A percentile compares a stretch with the other conserved stretches of the same genome.
Conservation (phyloP, 2,113 vertebrate species). For the Chunga burmeisteri region DNA sequence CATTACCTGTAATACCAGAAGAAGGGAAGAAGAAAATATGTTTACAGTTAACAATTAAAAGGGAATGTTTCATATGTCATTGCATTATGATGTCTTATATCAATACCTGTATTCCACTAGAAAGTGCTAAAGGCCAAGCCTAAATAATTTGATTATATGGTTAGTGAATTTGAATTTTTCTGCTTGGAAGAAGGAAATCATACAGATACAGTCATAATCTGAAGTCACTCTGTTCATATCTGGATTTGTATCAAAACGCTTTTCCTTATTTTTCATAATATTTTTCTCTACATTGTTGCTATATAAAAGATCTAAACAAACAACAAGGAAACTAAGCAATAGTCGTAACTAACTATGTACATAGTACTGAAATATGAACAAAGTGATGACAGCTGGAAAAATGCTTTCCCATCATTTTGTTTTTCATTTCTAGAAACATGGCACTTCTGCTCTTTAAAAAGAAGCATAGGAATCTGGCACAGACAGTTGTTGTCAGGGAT, state of each 20-base stretch:
- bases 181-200: not conserved
- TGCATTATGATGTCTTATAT: not conserved
- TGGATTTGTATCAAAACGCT: not conserved
- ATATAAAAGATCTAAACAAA: conserved; percentile 38
- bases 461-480: not conserved
- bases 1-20: not conserved
- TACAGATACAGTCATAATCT: not conserved
- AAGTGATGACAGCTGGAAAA: conserved; percentile 48
- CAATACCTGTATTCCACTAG: not conserved
- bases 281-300: conserved; percentile 15
- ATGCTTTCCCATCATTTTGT: not conserved
- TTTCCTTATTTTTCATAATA: not conserved
- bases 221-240: not conserved
- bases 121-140: not conserved
- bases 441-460: conserved; percentile 3
- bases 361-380: not conserved
- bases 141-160: not conserved
- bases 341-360: conserved; percentile 17
- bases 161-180: not conserved
- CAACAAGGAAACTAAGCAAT: conserved; percentile 28
- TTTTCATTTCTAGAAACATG: conserved; percentile 15
- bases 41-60: not conserved
- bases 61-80: not conserved
- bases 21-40: not conserved
- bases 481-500: not conserved